These are phyloP conservation scores for Anser cygnoides DNA, from an alignment of 2,113 vertebrate genomes.

Conservation along the genomic window DNA sequence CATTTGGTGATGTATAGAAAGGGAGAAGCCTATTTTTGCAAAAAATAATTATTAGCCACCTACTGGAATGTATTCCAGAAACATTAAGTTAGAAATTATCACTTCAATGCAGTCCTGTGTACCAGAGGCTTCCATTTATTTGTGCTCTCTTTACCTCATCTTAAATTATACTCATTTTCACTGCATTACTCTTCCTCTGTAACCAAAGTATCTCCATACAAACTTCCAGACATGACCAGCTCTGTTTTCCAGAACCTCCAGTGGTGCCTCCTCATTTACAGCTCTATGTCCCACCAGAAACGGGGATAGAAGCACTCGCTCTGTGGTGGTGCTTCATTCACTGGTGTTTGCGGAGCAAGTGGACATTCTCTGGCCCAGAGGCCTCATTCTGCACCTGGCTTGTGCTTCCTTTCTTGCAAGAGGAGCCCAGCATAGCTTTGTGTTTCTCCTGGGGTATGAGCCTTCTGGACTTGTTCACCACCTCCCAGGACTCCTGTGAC, in stretches of 20 bases:
- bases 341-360: neutral
- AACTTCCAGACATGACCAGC: neutral
- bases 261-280: neutral
- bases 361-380: neutral
- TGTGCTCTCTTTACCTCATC: neutral
- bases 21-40: neutral
- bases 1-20: neutral
- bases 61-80: neutral
- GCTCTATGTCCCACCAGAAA: neutral
- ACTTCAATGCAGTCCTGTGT: neutral
- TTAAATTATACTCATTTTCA: neutral
- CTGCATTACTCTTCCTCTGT: neutral
- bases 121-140: neutral
- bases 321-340: neutral
- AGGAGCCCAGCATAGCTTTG: neutral
- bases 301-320: neutral
- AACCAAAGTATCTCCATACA: neutral
- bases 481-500: neutral
- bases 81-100: neutral
- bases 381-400: accelerated
- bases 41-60: conserved; percentile 5
- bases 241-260: neutral
- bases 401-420: neutral
- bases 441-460: neutral
- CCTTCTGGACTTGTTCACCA: neutral